Conservation (phyloP, 37 sponge, comb jelly and placozoan species). For the Aplysina aerophoba region DNA sequence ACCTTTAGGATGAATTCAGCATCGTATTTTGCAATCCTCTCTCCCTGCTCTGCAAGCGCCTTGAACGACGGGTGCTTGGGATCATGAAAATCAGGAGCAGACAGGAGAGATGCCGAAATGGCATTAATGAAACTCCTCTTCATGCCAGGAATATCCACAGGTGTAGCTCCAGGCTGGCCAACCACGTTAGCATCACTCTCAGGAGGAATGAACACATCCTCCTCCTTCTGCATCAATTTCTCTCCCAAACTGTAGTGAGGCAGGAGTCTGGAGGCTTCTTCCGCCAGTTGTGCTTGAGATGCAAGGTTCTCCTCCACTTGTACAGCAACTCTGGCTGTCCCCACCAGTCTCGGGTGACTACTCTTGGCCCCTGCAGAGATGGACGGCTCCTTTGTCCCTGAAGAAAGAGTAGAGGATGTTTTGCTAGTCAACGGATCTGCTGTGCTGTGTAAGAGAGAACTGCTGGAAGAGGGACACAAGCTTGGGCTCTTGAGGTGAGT, state of each 20-base stretch:
- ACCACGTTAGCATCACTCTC: constrained; percentile 4
- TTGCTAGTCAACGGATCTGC: too few species aligned
- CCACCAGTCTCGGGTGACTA: too few species aligned
- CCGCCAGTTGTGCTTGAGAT: not conserved
- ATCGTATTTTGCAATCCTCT: constrained; percentile 71
- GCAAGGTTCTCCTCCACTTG: constrained; percentile 23
- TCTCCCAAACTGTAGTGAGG: constrained; percentile 27
- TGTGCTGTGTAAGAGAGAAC: too few species aligned
- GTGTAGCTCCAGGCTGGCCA: not conserved
- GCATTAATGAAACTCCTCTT: constrained; percentile 82
- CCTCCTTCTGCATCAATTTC: not conserved
- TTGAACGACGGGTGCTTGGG: constrained; percentile 59
- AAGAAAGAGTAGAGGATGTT: too few species aligned
- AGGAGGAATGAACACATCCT: constrained; percentile 22
- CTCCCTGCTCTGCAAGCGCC: constrained; percentile 47
- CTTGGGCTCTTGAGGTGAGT: not conserved
- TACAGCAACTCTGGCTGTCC: not conserved
- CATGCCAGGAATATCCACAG: constrained; percentile 46
- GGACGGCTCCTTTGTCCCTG: not conserved
- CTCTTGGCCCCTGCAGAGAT: not conserved
- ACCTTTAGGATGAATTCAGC: constrained; percentile 95
- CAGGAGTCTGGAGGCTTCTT: constrained; percentile 23
- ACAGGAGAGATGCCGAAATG: constrained; percentile 94
- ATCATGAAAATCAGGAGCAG: constrained; percentile 78
- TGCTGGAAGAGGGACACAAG: too few species aligned